A percentile compares a stretch with the other conserved stretches of the same genome.
Evolutionary conservation across 2,888 invertebrate species (phyloP).

Genomic region (Laothoe populi): DNA sequence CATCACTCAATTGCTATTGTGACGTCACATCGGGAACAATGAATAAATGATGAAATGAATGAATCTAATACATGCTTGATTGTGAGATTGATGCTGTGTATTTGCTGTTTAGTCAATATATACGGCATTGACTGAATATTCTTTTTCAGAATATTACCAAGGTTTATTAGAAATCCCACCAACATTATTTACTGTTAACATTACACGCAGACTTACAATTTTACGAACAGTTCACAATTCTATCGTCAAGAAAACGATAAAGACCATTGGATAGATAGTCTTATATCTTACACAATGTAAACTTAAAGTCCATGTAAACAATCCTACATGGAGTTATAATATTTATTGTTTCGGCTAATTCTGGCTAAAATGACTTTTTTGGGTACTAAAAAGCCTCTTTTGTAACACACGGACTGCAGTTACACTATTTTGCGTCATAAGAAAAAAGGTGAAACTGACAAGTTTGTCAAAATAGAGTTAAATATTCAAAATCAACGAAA

Average conservation of each 20-base stretch:
- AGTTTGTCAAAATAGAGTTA: no score
- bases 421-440: neutral
- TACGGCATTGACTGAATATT: no score
- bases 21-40: no score
- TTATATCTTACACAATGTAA: conserved; percentile 11
- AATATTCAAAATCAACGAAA: no score
- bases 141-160: neutral
- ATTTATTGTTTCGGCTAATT: neutral
- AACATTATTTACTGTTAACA: neutral
- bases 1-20: no score
- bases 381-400: no score
- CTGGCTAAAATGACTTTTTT: neutral
- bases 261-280: no score
- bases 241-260: neutral
- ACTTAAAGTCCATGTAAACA: conserved; percentile 15
- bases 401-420: neutral
- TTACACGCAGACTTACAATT: neutral
- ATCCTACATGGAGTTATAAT: neutral
- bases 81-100: no score
- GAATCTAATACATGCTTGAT: no score
- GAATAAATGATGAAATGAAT: no score
- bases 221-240: neutral
- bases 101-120: no score
- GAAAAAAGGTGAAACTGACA: no score
- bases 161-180: neutral